phyloP scores from a whole-genome alignment of 2,797 vertebrate genomes.

The Acrossocheilus fasciatus region DNA sequence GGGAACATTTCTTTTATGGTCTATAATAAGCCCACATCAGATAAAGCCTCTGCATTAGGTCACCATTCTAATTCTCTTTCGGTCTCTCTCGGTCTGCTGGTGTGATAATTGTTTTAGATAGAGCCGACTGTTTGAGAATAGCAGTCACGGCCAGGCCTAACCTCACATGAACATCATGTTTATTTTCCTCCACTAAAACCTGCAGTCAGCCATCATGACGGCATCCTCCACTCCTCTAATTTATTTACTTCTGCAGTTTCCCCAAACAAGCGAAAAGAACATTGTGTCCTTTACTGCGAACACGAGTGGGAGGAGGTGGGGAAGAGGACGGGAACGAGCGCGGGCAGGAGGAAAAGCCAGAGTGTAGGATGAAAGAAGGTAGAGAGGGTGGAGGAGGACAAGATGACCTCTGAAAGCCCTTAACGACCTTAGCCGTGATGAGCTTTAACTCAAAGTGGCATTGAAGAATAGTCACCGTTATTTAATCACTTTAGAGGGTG shows the following conservation, averaged over 20 bases:
- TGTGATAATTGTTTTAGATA: slow-evolving; percentile 37
- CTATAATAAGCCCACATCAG: slow-evolving; percentile 38
- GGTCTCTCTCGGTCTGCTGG: slow-evolving; percentile 16
- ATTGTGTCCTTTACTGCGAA: slow-evolving; percentile 75
- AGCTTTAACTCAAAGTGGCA: background rate
- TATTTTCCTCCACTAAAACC: slow-evolving; percentile 69
- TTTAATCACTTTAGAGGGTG: background rate
- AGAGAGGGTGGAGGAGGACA: slow-evolving; percentile 5
- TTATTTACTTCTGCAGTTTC: slow-evolving; percentile 81
- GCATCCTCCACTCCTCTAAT: slow-evolving; percentile 66
- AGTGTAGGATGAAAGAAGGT: slow-evolving; percentile 36
- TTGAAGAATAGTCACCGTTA: background rate
- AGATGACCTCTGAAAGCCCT: slow-evolving; percentile 3
- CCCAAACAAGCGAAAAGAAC: slow-evolving; percentile 75
- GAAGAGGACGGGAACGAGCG: slow-evolving; percentile 49
- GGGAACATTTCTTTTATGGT: slow-evolving; percentile 40
- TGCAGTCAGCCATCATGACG: slow-evolving; percentile 63
- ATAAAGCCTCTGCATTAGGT: slow-evolving; percentile 30
- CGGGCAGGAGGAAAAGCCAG: slow-evolving; percentile 11
- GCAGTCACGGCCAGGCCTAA: slow-evolving; percentile 6
- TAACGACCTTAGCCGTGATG: slow-evolving; percentile 2
- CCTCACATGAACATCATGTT: slow-evolving; percentile 64
- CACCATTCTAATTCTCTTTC: slow-evolving; percentile 17
- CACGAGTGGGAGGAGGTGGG: slow-evolving; percentile 50
- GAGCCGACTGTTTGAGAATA: background rate